phyloP scores from a whole-genome alignment of 2,888 invertebrate species.

The Nebria salina region DNA sequence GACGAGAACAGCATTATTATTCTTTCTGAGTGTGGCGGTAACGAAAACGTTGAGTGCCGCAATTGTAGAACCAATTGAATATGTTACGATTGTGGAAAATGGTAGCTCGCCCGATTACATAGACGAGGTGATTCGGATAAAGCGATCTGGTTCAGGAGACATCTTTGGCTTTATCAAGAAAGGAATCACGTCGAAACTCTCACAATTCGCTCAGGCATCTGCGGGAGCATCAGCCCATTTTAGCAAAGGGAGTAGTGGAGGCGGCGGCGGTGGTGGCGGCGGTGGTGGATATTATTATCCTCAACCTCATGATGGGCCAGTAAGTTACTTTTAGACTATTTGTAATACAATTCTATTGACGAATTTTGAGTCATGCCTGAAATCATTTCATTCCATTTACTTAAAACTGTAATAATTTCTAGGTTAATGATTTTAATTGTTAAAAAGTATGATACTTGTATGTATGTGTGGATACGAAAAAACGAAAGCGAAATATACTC shows the following conservation, averaged over 20 bases:
- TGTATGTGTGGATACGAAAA: background rate
- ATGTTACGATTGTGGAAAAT: background rate
- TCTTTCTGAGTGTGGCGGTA: slow-evolving; percentile 26
- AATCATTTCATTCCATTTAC: background rate
- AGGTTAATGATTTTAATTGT: slow-evolving; percentile 43
- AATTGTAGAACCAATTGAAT: slow-evolving; percentile 7
- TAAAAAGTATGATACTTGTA: slow-evolving; percentile 12
- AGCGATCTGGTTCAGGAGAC: slow-evolving; percentile 60
- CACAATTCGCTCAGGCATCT: slow-evolving; percentile 67
- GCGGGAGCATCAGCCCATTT: slow-evolving; percentile 64
- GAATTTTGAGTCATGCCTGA: background rate
- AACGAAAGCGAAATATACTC: background rate
- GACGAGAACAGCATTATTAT: slow-evolving; percentile 28
- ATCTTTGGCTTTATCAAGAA: slow-evolving; percentile 62
- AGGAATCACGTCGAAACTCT: slow-evolving; percentile 66
- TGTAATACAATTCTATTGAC: background rate
- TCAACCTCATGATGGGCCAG: slow-evolving; percentile 62
- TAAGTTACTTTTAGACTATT: slow-evolving; percentile 4
- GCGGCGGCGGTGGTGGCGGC: slow-evolving; percentile 62
- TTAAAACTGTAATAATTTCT: slow-evolving; percentile 18
- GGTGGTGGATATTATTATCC: slow-evolving; percentile 52
- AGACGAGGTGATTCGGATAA: slow-evolving; percentile 32
- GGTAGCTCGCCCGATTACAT: background rate
- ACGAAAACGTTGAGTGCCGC: slow-evolving; percentile 16
- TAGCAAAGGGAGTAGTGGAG: slow-evolving; percentile 63